Evolutionary conservation across 23 tunicate genomes (phyloP).

Genomic region (Aplidium turbinatum): DNA sequence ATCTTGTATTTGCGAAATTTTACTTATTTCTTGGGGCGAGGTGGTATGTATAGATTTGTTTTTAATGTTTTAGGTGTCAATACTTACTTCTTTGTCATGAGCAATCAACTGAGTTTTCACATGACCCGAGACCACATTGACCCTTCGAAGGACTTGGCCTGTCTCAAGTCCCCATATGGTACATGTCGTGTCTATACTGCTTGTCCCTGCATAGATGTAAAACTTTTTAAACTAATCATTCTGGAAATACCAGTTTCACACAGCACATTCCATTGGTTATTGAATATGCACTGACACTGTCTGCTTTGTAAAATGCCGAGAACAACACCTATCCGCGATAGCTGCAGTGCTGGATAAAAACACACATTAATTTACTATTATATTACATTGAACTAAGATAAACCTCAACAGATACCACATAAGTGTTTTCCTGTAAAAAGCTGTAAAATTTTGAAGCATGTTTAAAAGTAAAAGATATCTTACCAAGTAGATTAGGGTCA

Average conservation of each 20-base stretch:
- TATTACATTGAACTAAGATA: too few species aligned
- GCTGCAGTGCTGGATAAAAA: neutral
- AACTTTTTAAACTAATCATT: neutral
- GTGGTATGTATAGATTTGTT: too few species aligned
- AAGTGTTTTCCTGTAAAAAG: too few species aligned
- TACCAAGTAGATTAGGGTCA: slow-evolving; percentile 89
- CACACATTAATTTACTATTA: too few species aligned
- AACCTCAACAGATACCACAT: too few species aligned
- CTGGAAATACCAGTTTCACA: neutral
- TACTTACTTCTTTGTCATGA: slow-evolving; percentile 89
- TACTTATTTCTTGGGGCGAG: too few species aligned
- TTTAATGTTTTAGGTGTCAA: too few species aligned
- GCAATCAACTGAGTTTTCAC: slow-evolving; percentile 99
- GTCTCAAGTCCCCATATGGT: slow-evolving; percentile 98
- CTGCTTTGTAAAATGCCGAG: too few species aligned
- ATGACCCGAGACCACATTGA: slow-evolving; percentile 77
- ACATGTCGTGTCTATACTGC: slow-evolving; percentile 96
- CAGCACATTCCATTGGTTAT: too few species aligned
- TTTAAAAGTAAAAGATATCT: too few species aligned
- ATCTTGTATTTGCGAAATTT: too few species aligned
- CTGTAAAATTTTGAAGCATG: too few species aligned
- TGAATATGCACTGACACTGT: neutral
- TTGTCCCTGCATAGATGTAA: slow-evolving; percentile 52
- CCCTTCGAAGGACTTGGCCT: slow-evolving; percentile 84
- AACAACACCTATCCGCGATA: neutral